Evolutionary conservation across 2,113 vertebrate genomes (phyloP).

Genomic region (Lethenteron reissneri): DNA sequence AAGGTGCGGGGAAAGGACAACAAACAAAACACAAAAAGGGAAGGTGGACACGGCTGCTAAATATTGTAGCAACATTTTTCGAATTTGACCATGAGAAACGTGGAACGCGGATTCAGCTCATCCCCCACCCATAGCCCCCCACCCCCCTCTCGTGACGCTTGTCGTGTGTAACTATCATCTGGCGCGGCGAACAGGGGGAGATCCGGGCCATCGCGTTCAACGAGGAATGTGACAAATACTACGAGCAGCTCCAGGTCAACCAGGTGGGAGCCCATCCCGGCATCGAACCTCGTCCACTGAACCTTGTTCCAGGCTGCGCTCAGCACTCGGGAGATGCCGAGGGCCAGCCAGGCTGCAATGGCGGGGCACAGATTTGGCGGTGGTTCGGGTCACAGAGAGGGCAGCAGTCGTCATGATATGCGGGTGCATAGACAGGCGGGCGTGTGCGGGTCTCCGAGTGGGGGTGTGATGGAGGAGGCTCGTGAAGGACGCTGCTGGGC

Average conservation of each 20-base stretch:
- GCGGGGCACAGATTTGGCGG: too few species aligned
- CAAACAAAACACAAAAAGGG: constrained; percentile 3
- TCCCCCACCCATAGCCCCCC: neutral
- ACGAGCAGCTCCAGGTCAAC: constrained; percentile 52
- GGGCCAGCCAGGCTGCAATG: too few species aligned
- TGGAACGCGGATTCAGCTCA: constrained; percentile 3
- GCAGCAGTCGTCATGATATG: too few species aligned
- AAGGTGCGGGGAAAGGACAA: constrained; percentile 11
- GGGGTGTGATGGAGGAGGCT: too few species aligned
- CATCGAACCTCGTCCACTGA: too few species aligned
- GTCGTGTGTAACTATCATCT: constrained; percentile 14
- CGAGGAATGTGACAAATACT: constrained; percentile 85
- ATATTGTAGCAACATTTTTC: neutral
- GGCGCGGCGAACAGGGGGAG: constrained; percentile 42
- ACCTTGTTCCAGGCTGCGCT: too few species aligned
- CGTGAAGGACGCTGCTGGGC: too few species aligned
- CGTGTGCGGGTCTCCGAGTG: too few species aligned
- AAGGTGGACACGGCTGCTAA: neutral
- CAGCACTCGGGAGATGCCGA: too few species aligned
- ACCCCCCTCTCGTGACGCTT: neutral
- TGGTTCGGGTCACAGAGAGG: too few species aligned
- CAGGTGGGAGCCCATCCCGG: constrained; percentile 35
- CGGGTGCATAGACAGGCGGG: too few species aligned
- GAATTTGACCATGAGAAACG: neutral
- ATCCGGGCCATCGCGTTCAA: constrained; percentile 86